Percentiles rank a stretch among this genome's conserved stretches.
phyloP scores from a whole-genome alignment of 2,888 invertebrate species.

The Disparrhopalites patrizii region DNA sequence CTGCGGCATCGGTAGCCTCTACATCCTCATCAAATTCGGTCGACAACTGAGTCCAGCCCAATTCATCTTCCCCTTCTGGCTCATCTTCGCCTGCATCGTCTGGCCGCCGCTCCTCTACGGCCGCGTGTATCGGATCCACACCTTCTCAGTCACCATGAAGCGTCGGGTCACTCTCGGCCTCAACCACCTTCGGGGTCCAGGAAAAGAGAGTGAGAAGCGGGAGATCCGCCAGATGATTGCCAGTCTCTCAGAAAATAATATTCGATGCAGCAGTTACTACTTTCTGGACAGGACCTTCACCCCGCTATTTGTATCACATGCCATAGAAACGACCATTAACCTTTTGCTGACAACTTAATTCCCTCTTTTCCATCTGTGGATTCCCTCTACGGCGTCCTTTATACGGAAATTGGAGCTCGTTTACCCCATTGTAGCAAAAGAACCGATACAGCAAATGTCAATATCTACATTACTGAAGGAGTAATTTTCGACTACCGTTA shows the following conservation, averaged over 20 bases:
- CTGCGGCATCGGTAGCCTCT: neutral
- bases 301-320: neutral
- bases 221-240: neutral
- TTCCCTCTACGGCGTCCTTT: too few relatives aligned
- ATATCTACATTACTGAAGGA: too few relatives aligned
- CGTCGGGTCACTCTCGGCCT: neutral
- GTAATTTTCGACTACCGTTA: too few relatives aligned
- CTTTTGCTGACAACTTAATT: too few relatives aligned
- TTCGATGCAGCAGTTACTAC: neutral
- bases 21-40: neutral
- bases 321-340: neutral
- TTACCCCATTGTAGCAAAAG: too few relatives aligned
- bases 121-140: neutral
- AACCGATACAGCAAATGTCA: too few relatives aligned
- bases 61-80: neutral
- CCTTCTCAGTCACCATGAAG: neutral
- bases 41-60: neutral
- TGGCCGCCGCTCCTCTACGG: neutral
- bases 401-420: too few relatives aligned
- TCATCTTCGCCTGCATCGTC: neutral
- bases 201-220: neutral
- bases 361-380: too few relatives aligned
- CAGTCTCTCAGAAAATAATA: neutral
- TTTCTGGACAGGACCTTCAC: slow-evolving; percentile 3
- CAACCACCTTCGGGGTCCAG: neutral